Base-by-base conservation (phyloP, 2,113 vertebrate genomes). In the Rhea americana region DNA sequence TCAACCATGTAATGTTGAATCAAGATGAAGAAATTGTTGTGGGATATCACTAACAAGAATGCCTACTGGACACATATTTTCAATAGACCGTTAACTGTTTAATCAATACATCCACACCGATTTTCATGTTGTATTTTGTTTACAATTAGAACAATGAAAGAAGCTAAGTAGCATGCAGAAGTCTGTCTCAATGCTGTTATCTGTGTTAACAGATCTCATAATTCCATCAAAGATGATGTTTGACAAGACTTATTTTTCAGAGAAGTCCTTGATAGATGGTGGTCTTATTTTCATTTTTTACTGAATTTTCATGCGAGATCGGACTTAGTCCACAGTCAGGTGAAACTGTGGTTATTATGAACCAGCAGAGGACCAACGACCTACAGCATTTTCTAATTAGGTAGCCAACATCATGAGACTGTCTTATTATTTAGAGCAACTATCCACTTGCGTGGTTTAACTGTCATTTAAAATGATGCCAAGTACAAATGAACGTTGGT, bases 381-480 rank as follows among this genome's bases (percentile, higher is more conserved):
- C 41, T 66, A 47, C 75, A 86, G 32, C 14, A 41, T 91, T 92
- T 93, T 82, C 35, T 92, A 89, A 82, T 91, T 84, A 86, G 82
- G 41, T 78, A 61, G 45, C 56, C 39, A 86, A 71, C 17, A 45
- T 88, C 26, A 45, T 56, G 9, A 3, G 8, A 75, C 78, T 55
- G 50, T 71, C 68, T 94, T 7, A 0, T 96, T 80, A 94, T 76
- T 91, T 82, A 81, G 53, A 91, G 47, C 26, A 86, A 61, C 28
- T 84, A 68, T 75, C 39, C 74, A 79, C 50, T 87, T 87, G 37
- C 47, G 12, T 65, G 65, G 11, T 83, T 91, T 72, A 91, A 55
- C 58, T 81, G 58, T 81, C 63, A 51, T 76, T 90, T 94, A 91
- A 95, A 90, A 77, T 91, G 6, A 87, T 81, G 65, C 65, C 68